Base-by-base conservation (phyloP, 2,888 invertebrate species). In the Microctonus brassicae region DNA sequence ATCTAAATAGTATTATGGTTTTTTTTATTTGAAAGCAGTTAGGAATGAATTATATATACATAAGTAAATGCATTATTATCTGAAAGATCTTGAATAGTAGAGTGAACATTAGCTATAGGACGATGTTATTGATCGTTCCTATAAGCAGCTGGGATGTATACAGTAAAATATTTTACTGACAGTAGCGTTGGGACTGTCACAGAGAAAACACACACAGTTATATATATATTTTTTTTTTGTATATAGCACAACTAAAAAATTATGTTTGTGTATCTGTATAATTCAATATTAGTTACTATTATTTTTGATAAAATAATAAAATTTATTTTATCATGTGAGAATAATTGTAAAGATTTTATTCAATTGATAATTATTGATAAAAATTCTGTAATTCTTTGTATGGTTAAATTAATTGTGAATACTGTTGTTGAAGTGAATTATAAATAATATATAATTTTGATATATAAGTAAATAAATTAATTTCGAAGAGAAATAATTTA, bases 61-160 rank as follows among this genome's bases (percentile, higher is more conserved):
- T 24, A 55, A 58, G 34, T 33, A 34, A 53, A 60, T 22, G 39
- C 17, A 17, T 47, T 47, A 65, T n/a, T 78, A 80, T 80, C 79
- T 79, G 75, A 75, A 83, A 81, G 76, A 84, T 83, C 83, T 83
- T 75, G 79, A 83, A 78, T 81, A 86, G 47, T 17, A 29, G 7
- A 29, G 29, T 5, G 7, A 17, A 47, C 17, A 47, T 17, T n/a
- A 17, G 85, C 86, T 84, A 78, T 57, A 53, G 53, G 34, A 29
- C 79, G 81, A 79, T 79, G 81, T 70, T 86, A 86, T 86, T 86
- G 86, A 86, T 86, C 86, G 86, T 75, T 79, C 65, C 76, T 7
- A 78, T 7, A 78, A 83, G 82, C 84, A 85, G 84, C 83, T 84
- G 83, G 83, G 72, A 76, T 75, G 77, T 73, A 47, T 47, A 47